phyloP scores from a whole-genome alignment of 2,113 vertebrate genomes.

The Lepidothrix coronata region DNA sequence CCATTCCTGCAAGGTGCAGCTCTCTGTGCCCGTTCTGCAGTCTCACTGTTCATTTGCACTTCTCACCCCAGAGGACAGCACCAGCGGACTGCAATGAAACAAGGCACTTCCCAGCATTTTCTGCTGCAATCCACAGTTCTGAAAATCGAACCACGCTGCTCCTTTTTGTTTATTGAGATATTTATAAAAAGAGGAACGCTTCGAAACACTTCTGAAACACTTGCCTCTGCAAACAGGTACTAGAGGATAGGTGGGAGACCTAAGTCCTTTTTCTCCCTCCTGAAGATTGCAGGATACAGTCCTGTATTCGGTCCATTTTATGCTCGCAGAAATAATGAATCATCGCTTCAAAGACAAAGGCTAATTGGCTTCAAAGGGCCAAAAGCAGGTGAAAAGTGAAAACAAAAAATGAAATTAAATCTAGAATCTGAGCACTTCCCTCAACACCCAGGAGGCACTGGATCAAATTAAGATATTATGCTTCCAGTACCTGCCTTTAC shows the following conservation, averaged over 20 bases:
- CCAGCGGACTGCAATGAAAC: not conserved
- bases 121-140: not conserved
- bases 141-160: not conserved
- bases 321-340: not conserved
- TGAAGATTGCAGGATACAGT: not conserved
- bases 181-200: not conserved
- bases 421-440: not conserved
- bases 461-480: not conserved
- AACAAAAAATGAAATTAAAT: not conserved
- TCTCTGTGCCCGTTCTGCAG: not conserved
- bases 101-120: not conserved
- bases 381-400: not conserved
- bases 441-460: not conserved
- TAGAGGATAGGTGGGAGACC: not conserved
- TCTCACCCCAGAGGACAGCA: not conserved
- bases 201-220: not conserved
- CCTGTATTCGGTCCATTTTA: not conserved
- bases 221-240: not conserved
- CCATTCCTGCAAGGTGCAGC: accelerated
- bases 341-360: not conserved
- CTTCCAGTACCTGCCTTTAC: not conserved
- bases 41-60: not conserved
- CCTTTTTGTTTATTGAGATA: not conserved
- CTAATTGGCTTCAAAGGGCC: not conserved
- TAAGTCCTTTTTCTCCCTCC: not conserved